Percentiles rank a stretch among this genome's conserved stretches.
These are phyloP conservation scores for Caligus rogercresseyi DNA, from an alignment of 1,140 invertebrate species.

Conservation along the genomic window DNA sequence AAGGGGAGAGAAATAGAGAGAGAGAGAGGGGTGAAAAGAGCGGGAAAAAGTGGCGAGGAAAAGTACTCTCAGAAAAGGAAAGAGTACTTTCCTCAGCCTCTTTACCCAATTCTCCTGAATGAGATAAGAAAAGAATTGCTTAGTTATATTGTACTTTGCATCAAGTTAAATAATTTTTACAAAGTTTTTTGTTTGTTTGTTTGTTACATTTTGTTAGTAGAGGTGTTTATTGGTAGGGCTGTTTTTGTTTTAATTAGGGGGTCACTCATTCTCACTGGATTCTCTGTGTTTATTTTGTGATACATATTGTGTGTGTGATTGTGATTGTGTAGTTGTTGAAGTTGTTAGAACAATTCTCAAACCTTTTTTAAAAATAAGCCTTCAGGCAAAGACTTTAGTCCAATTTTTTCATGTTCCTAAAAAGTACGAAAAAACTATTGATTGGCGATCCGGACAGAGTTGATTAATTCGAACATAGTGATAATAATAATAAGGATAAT, in stretches of 20 bases:
- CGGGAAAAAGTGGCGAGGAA: background rate
- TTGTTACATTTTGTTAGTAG: background rate
- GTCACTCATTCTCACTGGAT: too few species aligned
- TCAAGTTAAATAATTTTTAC: too few species aligned
- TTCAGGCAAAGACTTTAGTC: background rate
- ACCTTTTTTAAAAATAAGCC: background rate
- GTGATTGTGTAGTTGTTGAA: background rate
- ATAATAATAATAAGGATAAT: too few species aligned
- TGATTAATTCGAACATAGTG: too few species aligned
- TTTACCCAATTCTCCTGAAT: background rate
- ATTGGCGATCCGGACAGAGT: too few species aligned
- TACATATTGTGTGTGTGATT: too few species aligned
- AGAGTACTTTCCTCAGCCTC: background rate
- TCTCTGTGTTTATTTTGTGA: too few species aligned
- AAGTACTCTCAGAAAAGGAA: background rate
- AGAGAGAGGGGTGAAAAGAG: background rate
- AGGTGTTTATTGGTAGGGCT: background rate
- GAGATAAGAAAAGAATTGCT: too few species aligned
- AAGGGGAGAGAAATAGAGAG: background rate
- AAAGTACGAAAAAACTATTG: too few species aligned
- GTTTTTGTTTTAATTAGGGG: background rate
- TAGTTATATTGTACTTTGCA: too few species aligned
- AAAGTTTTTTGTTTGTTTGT: background rate
- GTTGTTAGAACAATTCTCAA: background rate
- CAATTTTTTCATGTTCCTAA: background rate